These are phyloP conservation scores for Syngnathus rostellatus DNA, from an alignment of 2,797 vertebrate species.

Conservation along the genomic window DNA sequence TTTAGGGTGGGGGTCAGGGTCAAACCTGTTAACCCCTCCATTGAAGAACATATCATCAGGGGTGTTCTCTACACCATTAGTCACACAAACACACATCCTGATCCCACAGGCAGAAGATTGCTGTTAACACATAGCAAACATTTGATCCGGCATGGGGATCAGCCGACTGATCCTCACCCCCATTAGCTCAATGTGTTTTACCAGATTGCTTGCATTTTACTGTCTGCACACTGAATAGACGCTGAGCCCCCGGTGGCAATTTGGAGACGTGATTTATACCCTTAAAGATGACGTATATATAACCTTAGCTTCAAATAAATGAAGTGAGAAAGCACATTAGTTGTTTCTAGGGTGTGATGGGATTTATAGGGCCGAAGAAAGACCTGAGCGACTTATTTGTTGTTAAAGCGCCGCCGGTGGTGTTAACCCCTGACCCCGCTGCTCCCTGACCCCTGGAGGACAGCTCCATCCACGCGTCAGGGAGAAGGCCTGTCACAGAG, in stretches of 20 bases:
- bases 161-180: constrained; percentile 18
- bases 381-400: constrained; percentile 55
- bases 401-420: constrained; percentile 48
- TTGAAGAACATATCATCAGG: constrained; percentile 50
- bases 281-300: constrained; percentile 5
- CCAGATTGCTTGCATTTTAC: constrained; percentile 20
- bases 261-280: constrained; percentile 6
- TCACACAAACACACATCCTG: constrained; percentile 38
- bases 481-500: constrained; percentile 52
- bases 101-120: constrained; percentile 42
- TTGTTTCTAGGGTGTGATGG: constrained; percentile 6
- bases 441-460: constrained; percentile 48
- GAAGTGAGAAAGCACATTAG: not conserved
- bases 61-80: constrained; percentile 42
- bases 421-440: constrained; percentile 62
- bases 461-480: constrained; percentile 62
- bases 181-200: constrained; percentile 21
- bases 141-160: constrained; percentile 34
- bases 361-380: constrained; percentile 32
- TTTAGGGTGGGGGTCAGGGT: constrained; percentile 29
- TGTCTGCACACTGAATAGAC: constrained; percentile 11
- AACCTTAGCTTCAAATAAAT: not conserved
- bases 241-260: not conserved
- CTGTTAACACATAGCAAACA: constrained; percentile 57
- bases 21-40: constrained; percentile 68